These are phyloP conservation scores for Brachyhypopomus occidentalis DNA, from an alignment of 2,113 vertebrate genomes.

Conservation along the genomic window DNA sequence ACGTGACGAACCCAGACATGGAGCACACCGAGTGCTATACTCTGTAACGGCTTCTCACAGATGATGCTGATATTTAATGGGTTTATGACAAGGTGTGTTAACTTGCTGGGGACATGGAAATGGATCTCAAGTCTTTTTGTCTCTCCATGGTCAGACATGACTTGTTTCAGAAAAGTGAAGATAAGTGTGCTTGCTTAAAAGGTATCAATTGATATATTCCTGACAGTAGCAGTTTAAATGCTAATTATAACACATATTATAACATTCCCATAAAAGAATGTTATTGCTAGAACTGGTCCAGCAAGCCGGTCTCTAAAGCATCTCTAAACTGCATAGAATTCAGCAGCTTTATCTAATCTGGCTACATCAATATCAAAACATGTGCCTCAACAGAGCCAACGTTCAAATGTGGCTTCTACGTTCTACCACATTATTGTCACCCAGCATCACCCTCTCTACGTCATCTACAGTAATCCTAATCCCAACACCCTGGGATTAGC, in stretches of 20 bases:
- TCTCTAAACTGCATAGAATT: no score
- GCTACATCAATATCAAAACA: no score
- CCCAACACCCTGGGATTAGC: background rate
- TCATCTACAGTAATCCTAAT: background rate
- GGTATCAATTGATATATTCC: background rate
- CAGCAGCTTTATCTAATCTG: no score
- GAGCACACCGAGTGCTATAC: background rate
- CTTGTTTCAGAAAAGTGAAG: background rate
- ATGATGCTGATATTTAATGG: no score
- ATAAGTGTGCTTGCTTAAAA: background rate
- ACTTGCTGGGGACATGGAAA: background rate
- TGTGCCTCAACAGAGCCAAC: background rate
- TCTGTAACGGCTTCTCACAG: background rate
- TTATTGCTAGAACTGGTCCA: no score
- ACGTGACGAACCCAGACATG: background rate
- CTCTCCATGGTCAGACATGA: background rate
- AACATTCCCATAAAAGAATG: background rate
- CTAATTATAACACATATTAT: no score
- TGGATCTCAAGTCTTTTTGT: background rate
- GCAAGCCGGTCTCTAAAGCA: no score
- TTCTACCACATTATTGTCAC: background rate
- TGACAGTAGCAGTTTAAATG: background rate
- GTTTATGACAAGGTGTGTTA: background rate
- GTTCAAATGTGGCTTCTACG: background rate
- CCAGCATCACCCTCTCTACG: background rate